Evolutionary conservation across 1,140 invertebrate genomes (phyloP).

Genomic region (Drosophila athabasca): DNA sequence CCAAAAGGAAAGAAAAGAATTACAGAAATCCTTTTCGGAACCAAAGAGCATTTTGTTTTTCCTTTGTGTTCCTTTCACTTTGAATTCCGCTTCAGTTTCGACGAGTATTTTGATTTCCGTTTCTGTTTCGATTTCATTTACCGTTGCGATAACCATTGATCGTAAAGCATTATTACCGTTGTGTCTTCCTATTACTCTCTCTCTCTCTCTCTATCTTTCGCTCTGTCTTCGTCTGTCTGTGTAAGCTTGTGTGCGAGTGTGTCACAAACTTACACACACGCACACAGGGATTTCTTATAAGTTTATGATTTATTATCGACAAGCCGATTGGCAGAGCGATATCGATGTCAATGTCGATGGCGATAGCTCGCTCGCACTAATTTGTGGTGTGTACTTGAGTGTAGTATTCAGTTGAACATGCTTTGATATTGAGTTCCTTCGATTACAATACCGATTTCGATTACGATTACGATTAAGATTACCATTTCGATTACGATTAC

Average conservation of each 20-base stretch:
- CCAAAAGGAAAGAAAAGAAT: conserved; percentile 27
- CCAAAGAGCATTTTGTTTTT: conserved; percentile 45
- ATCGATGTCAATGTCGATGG: conserved; percentile 20
- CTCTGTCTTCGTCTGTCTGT: conserved; percentile 32
- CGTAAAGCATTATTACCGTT: conserved; percentile 27
- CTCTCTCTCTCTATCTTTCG: conserved; percentile 14
- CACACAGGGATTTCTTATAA: conserved; percentile 5
- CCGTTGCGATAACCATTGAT: conserved; percentile 1
- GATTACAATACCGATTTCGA: conserved; percentile 14
- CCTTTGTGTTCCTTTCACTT: neutral
- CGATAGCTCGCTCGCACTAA: conserved; percentile 60
- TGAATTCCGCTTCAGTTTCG: conserved; percentile 10
- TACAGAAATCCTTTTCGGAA: conserved; percentile 29
- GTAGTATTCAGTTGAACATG: conserved; percentile 42
- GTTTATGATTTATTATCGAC: conserved; percentile 33
- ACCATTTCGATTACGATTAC: conserved; percentile 24
- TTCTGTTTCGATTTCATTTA: conserved; percentile 29
- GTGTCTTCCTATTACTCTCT: conserved; percentile 26
- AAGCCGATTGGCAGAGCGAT: conserved; percentile 30
- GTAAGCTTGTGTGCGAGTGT: conserved; percentile 7
- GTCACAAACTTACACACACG: neutral
- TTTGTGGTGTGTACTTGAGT: conserved; percentile 65
- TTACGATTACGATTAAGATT: conserved; percentile 16
- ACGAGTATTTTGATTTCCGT: conserved; percentile 10
- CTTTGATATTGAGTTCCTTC: conserved; percentile 36